Percentiles rank a stretch among this genome's conserved stretches.
Conservation (phyloP, 2,113 vertebrate genomes). For the Osmerus mordax region DNA sequence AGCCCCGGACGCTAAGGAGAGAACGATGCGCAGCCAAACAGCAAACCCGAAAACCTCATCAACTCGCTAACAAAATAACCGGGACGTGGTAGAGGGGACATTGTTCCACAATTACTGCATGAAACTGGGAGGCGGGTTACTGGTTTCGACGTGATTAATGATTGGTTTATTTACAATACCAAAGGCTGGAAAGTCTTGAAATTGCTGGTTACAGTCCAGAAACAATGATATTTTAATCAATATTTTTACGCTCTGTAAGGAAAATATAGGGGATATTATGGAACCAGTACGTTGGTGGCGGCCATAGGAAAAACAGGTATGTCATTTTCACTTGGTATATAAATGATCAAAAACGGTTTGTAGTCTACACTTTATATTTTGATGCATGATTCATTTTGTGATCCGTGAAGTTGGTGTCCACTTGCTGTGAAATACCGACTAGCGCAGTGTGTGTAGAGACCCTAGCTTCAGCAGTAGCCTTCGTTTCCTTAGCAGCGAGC, state of each 20-base stretch:
- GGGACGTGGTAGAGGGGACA: slow-evolving; percentile 8
- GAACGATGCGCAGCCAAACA: slow-evolving; percentile 27
- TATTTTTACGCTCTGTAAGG: not conserved
- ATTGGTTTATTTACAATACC: not conserved
- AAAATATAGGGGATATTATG: slow-evolving; percentile 9
- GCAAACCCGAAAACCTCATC: slow-evolving; percentile 13
- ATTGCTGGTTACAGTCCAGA: not conserved
- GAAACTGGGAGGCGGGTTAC: not conserved
- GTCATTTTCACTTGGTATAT: not conserved
- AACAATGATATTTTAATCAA: not conserved
- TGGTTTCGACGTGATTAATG: not conserved
- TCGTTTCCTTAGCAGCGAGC: too few species aligned
- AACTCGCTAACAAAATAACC: slow-evolving; percentile 22
- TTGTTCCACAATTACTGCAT: slow-evolving; percentile 12
- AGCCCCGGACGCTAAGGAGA: not conserved
- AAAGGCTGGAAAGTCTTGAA: not conserved
- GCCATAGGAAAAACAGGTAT: slow-evolving; percentile 5
- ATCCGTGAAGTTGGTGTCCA: not conserved
- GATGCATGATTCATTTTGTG: not conserved
- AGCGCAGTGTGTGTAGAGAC: not conserved
- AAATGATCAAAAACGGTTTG: not conserved
- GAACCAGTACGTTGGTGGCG: not conserved
- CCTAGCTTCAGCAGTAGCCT: too few species aligned
- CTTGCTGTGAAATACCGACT: slow-evolving; percentile 5
- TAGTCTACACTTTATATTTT: not conserved